Percentiles rank a stretch among this genome's conserved stretches.
These are phyloP conservation scores for Pyrocoelia pectoralis DNA, from an alignment of 2,888 invertebrate species.

Conservation along the genomic window DNA sequence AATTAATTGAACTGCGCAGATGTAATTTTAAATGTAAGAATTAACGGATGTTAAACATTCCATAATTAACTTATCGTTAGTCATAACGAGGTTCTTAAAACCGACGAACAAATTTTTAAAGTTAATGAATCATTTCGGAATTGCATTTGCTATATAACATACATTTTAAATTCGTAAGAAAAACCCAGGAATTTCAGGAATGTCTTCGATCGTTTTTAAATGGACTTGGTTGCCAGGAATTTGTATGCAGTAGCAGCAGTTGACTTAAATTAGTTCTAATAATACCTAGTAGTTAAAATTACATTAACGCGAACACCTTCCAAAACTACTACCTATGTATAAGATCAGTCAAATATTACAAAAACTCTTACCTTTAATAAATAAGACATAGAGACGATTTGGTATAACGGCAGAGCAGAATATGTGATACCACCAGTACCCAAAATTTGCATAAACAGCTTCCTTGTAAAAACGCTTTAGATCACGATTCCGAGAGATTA, in stretches of 20 bases:
- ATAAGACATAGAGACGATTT: not conserved
- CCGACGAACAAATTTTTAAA: not conserved
- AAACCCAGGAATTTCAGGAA: not conserved
- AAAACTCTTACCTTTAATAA: not conserved
- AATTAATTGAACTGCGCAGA: too few species aligned
- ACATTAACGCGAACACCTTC: constrained; percentile 6
- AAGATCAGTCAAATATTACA: too few species aligned
- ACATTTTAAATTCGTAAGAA: too few species aligned
- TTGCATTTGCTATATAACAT: not conserved
- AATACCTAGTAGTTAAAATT: constrained; percentile 4
- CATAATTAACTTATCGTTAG: not conserved
- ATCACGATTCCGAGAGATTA: not conserved
- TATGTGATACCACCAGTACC: not conserved
- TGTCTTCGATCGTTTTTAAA: constrained; percentile 2
- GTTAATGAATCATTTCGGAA: not conserved
- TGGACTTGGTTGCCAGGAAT: constrained; percentile 6
- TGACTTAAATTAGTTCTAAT: constrained; percentile 8
- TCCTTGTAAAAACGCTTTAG: not conserved
- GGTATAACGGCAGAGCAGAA: not conserved
- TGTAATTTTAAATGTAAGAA: too few species aligned
- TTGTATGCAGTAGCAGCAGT: constrained; percentile 5
- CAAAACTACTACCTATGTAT: too few species aligned
- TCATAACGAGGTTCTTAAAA: not conserved
- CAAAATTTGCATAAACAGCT: not conserved
- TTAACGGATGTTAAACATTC: too few species aligned